Conservation (phyloP, 2,888 invertebrate species). For the Cryptosula pallasiana region DNA sequence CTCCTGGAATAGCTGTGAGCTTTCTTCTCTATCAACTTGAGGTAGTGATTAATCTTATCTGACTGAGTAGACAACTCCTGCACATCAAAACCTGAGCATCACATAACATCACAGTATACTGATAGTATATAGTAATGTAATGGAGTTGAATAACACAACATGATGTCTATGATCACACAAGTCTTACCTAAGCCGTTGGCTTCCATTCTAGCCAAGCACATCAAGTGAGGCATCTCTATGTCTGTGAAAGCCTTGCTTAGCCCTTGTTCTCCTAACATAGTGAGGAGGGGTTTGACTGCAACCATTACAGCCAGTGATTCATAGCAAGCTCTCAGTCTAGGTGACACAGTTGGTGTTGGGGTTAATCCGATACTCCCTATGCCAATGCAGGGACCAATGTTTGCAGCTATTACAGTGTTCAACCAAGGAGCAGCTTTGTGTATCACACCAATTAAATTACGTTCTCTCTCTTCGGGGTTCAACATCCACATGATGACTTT, state of each 20-base stretch:
- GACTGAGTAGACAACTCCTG: neutral
- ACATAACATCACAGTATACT: no score
- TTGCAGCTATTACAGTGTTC: neutral
- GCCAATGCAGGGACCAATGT: conserved; percentile 42
- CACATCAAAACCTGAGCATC: conserved; percentile 23
- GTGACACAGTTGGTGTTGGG: conserved; percentile 32
- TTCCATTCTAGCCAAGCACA: conserved; percentile 72
- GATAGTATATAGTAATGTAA: no score
- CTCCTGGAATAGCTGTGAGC: conserved; percentile 71
- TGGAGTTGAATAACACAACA: no score
- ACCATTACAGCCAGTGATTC: conserved; percentile 41
- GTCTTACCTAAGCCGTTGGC: conserved; percentile 67
- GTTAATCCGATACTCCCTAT: conserved; percentile 56
- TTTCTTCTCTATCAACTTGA: conserved; percentile 61
- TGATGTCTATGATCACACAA: no score
- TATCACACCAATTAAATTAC: conserved; percentile 45
- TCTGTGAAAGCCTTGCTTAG: conserved; percentile 56
- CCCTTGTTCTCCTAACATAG: conserved; percentile 53
- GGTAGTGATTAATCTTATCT: neutral
- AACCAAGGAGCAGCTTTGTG: conserved; percentile 34
- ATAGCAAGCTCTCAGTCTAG: conserved; percentile 22
- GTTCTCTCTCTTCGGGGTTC: conserved; percentile 62
- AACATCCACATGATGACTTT: conserved; percentile 70
- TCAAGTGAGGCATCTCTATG: conserved; percentile 70
- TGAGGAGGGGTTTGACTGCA: conserved; percentile 51